Base-by-base conservation (phyloP, 2,888 invertebrate genomes). In the Mesodorylaimus sp. region DNA sequence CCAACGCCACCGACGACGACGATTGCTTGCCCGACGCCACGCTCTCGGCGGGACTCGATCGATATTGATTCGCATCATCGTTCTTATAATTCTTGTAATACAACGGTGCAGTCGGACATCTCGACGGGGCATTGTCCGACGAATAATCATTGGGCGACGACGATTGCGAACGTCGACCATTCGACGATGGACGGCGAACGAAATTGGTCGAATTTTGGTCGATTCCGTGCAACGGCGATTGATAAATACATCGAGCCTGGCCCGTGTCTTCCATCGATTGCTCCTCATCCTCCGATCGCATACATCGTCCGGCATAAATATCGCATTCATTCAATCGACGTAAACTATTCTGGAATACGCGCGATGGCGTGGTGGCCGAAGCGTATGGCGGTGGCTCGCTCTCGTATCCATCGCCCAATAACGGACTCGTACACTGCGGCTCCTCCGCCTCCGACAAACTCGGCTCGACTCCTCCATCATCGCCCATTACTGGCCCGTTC, bases 31-130 rank as follows among this genome's bases (percentile, higher is more conserved):
- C 43, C n/a, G 43, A 49, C 13, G 44, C 51, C 28, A 51, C 51
- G 5, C 52, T 52, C 29, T 54, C 51, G 26, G 56, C 53, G 25
- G 56, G 54, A n/a, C n/a, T n/a, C n/a, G n/a, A n/a, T 36, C 36
- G 13, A 36, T 16, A 13, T 16, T 36, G 13, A n/a, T 36, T 16
- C 10, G n/a, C 10, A 10, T 36, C 13, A 36, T 10, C 13, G 13
- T n/a, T 36, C n/a, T 36, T 10, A 10, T 36, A n/a, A 36, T n/a
- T 10, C 36, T 36, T 10, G 36, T 41, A 24, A 41, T 10, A 21
- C 42, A n/a, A 5, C 42, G 42, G 42, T 24, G 42, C 19, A 21
- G 42, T 10, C 7, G 42, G 42, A 41, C 21, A 21, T 21, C 23
- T 21, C 42, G n/a, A 24, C 7, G 42, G 7, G n/a, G 21, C 23